Evolutionary conservation across 2,888 invertebrate species (phyloP).

Genomic region (Sinopyrophorus schimmeli): DNA sequence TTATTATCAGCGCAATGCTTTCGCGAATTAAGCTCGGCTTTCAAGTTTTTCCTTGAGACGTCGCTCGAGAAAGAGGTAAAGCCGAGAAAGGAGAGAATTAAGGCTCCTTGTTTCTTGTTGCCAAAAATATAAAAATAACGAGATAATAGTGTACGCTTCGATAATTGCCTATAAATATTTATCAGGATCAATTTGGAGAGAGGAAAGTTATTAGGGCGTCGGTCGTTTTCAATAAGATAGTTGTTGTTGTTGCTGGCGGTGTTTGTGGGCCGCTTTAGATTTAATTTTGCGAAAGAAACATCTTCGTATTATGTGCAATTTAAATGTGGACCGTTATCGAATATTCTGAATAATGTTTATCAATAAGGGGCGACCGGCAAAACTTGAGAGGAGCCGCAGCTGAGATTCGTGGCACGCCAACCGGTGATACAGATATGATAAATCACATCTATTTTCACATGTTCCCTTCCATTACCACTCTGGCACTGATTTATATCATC

Average conservation of each 20-base stretch:
- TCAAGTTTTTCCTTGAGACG: too few relatives aligned
- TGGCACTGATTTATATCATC: slow-evolving; percentile 51
- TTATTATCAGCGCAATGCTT: too few relatives aligned
- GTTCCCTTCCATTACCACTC: slow-evolving; percentile 48
- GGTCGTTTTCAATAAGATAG: slow-evolving; percentile 17
- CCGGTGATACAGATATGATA: slow-evolving; percentile 46
- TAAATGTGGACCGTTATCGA: slow-evolving; percentile 30
- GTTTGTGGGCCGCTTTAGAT: too few relatives aligned
- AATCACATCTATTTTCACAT: slow-evolving; percentile 50
- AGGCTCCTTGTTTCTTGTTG: too few relatives aligned
- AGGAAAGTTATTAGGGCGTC: slow-evolving; percentile 20
- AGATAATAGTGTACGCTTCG: slow-evolving; percentile 1
- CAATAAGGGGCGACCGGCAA: slow-evolving; percentile 42
- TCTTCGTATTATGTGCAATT: slow-evolving; percentile 30
- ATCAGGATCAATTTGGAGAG: slow-evolving; percentile 20
- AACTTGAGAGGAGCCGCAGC: slow-evolving; percentile 39
- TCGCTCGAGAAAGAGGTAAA: too few relatives aligned
- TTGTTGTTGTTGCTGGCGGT: slow-evolving; percentile 10
- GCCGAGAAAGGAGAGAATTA: too few relatives aligned
- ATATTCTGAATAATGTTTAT: slow-evolving; percentile 44
- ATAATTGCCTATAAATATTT: slow-evolving; percentile 26
- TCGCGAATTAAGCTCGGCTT: too few relatives aligned
- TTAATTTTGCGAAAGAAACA: slow-evolving; percentile 27
- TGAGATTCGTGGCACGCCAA: slow-evolving; percentile 37
- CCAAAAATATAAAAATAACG: slow-evolving; percentile 8